phyloP scores from a whole-genome alignment of 2,113 vertebrate genomes.

The Gambusia holbrooki region DNA sequence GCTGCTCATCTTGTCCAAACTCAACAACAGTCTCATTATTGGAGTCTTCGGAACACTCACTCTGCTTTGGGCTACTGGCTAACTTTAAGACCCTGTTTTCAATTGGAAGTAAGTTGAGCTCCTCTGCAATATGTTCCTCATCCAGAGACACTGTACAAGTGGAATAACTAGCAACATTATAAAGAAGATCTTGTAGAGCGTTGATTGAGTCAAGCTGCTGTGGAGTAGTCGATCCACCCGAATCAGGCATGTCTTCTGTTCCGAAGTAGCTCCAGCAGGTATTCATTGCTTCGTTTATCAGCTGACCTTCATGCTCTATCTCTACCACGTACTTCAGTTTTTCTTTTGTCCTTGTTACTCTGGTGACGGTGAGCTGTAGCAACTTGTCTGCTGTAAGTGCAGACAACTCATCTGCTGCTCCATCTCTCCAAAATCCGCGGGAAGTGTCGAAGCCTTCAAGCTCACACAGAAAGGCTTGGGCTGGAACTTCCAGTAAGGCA shows the following conservation, averaged over 20 bases:
- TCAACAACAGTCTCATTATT: not conserved
- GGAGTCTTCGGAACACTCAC: not conserved
- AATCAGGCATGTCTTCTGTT: slow-evolving; percentile 11
- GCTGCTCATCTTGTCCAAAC: not conserved
- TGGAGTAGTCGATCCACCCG: not conserved
- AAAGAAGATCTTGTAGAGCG: not conserved
- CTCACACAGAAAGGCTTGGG: slow-evolving; percentile 88
- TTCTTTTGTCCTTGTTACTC: slow-evolving; percentile 46
- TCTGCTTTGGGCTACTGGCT: not conserved
- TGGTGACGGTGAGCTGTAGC: slow-evolving; percentile 82
- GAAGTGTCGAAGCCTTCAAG: slow-evolving; percentile 84
- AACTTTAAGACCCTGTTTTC: not conserved
- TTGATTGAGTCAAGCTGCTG: not conserved
- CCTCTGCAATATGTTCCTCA: not conserved
- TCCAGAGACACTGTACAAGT: not conserved
- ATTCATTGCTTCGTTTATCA: slow-evolving; percentile 84
- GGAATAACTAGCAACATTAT: slow-evolving; percentile 8
- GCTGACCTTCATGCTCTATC: slow-evolving; percentile 77
- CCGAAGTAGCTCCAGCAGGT: slow-evolving; percentile 71
- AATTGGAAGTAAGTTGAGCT: not conserved
- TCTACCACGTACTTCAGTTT: slow-evolving; percentile 77
- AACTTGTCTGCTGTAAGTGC: slow-evolving; percentile 75
- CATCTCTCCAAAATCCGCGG: slow-evolving; percentile 80
- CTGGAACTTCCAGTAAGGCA: slow-evolving; percentile 74
- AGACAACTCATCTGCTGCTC: slow-evolving; percentile 80